Conservation (phyloP, 2,113 vertebrate genomes). For the Lagopus leucura region DNA sequence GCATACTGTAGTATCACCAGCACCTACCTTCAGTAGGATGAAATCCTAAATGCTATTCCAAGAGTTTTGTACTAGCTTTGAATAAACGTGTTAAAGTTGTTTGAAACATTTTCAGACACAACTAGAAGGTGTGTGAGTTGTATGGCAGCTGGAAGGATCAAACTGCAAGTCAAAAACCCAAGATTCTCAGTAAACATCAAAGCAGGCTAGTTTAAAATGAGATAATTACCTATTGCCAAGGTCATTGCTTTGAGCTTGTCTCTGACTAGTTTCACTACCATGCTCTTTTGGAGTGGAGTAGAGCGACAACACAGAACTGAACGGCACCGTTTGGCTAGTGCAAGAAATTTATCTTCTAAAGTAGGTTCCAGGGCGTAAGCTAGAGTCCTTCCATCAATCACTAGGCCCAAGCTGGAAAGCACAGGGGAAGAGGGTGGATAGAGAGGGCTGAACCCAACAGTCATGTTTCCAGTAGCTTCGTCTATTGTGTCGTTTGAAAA, state of each 20-base stretch:
- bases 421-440: constrained; percentile 60
- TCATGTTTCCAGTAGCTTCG: constrained; percentile 63
- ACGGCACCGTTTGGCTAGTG: constrained; percentile 87
- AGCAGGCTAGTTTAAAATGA: neutral
- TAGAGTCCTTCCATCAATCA: constrained; percentile 93
- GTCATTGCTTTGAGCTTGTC: constrained; percentile 98
- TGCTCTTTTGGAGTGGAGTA: constrained; percentile 96
- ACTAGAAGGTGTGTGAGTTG: neutral
- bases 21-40: neutral
- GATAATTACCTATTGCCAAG: constrained; percentile 90
- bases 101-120: neutral
- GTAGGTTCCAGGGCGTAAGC: constrained; percentile 90
- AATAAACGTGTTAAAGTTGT: neutral
- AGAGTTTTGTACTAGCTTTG: neutral
- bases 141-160: neutral
- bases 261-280: constrained; percentile 95
- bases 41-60: neutral
- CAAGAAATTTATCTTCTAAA: constrained; percentile 93
- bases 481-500: constrained; percentile 75
- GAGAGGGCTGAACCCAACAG: constrained; percentile 71
- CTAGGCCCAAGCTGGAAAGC: constrained; percentile 86
- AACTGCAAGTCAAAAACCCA: neutral
- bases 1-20: neutral
- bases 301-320: constrained; percentile 95
- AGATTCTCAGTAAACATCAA: neutral